phyloP scores from a whole-genome alignment of 2,888 invertebrate genomes.

The Gari tellinella region DNA sequence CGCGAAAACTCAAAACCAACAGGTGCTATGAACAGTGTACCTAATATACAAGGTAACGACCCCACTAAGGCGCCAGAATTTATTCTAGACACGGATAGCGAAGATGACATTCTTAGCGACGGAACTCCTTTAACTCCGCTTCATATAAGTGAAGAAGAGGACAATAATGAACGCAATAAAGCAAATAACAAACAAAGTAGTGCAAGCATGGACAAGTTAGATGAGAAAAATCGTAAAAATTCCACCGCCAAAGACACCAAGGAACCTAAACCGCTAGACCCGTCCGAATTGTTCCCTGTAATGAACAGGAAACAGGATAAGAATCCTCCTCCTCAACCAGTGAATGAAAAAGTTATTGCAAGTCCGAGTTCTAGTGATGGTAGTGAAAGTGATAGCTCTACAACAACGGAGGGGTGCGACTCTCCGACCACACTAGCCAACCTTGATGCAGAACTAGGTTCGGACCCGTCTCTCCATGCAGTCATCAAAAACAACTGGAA shows the following conservation, averaged over 20 bases:
- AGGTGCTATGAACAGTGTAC: slow-evolving; percentile 35
- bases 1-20: slow-evolving; percentile 19
- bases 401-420: slow-evolving; percentile 60
- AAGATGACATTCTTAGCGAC: slow-evolving; percentile 48
- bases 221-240: slow-evolving; percentile 1
- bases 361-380: slow-evolving; percentile 32
- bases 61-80: slow-evolving; percentile 44
- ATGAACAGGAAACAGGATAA: no score
- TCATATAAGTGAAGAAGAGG: slow-evolving; percentile 64
- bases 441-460: slow-evolving; percentile 14
- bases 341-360: slow-evolving; percentile 26
- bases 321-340: no score
- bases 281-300: no score
- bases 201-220: slow-evolving; percentile 2
- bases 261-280: no score
- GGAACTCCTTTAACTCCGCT: slow-evolving; percentile 57
- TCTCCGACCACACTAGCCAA: slow-evolving; percentile 40
- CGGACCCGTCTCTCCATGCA: no score
- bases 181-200: no score
- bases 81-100: slow-evolving; percentile 57
- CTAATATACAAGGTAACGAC: slow-evolving; percentile 35
- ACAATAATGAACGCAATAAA: slow-evolving; percentile 20
- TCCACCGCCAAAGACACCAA: background rate
- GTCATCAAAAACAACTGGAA: no score
- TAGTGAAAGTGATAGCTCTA: slow-evolving; percentile 41